Percentiles rank a stretch among this genome's conserved stretches.
phyloP scores from a whole-genome alignment of 2,888 invertebrate species.

The Drosophila longiperda region DNA sequence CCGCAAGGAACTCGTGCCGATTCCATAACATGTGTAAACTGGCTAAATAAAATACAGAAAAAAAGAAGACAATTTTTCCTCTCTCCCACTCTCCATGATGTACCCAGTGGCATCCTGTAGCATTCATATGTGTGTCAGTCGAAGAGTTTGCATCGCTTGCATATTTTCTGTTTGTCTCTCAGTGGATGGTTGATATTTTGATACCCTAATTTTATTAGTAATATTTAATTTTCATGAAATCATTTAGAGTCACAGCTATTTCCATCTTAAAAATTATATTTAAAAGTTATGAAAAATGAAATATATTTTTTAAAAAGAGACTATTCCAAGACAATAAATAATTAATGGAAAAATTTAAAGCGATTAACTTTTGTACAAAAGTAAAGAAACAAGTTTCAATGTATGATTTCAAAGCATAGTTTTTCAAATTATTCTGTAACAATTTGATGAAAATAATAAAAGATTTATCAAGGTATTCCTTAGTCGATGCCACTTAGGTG shows the following conservation, averaged over 20 bases:
- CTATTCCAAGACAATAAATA: not conserved
- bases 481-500: not conserved
- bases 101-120: conserved; percentile 46
- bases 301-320: not conserved
- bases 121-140: conserved; percentile 71
- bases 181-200: conserved; percentile 9
- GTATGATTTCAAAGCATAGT: not conserved
- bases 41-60: conserved; percentile 31
- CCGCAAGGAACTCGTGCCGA: conserved; percentile 19
- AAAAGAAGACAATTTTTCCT: not conserved
- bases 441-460: not conserved
- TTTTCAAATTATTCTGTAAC: not conserved
- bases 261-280: not conserved
- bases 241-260: not conserved
- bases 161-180: conserved; percentile 40
- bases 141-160: conserved; percentile 56
- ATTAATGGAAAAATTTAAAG: not conserved
- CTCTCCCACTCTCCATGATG: not conserved
- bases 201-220: conserved; percentile 13
- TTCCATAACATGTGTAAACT: conserved; percentile 75
- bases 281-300: not conserved
- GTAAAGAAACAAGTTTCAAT: not conserved
- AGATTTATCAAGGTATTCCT: conserved; percentile 1
- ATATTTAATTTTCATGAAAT: not conserved
- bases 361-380: not conserved